Conservation (phyloP, 2,113 vertebrate species). For the Prinia subflava region DNA sequence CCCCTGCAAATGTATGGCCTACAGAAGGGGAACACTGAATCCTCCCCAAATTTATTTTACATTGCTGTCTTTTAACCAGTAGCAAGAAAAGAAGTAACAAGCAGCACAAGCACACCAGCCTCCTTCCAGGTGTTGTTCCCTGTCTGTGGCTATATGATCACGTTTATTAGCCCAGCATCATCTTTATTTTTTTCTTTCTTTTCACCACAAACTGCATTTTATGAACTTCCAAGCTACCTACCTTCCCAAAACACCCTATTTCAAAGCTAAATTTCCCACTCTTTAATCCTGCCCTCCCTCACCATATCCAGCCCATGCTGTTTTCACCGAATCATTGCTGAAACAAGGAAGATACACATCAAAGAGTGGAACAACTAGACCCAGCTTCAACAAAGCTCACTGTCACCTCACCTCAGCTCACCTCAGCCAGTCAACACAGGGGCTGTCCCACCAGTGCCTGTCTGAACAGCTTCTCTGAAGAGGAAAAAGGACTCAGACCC, state of each 20-base stretch:
- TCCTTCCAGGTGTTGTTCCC: neutral
- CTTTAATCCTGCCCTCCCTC: neutral
- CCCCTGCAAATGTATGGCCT: neutral
- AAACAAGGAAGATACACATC: neutral
- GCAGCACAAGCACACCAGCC: neutral
- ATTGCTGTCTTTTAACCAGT: neutral
- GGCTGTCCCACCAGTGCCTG: rapidly evolving
- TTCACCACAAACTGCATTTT: neutral
- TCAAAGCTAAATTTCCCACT: neutral
- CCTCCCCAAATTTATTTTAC: neutral
- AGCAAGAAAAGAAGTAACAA: neutral
- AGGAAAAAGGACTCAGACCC: neutral
- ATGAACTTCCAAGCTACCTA: neutral
- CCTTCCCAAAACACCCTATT: neutral
- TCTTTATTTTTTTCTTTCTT: neutral
- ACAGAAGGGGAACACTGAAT: neutral
- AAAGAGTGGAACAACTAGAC: neutral
- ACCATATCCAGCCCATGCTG: rapidly evolving
- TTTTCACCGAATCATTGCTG: neutral
- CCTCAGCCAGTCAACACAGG: rapidly evolving
- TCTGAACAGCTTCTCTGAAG: neutral
- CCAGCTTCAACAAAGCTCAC: neutral
- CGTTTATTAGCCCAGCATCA: neutral
- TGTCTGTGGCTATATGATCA: neutral
- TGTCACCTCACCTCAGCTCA: neutral